A percentile compares a stretch with the other conserved stretches of the same genome.
Evolutionary conservation across 2,797 vertebrate species (phyloP).

Genomic region (Hypotaenidia philippensis): DNA sequence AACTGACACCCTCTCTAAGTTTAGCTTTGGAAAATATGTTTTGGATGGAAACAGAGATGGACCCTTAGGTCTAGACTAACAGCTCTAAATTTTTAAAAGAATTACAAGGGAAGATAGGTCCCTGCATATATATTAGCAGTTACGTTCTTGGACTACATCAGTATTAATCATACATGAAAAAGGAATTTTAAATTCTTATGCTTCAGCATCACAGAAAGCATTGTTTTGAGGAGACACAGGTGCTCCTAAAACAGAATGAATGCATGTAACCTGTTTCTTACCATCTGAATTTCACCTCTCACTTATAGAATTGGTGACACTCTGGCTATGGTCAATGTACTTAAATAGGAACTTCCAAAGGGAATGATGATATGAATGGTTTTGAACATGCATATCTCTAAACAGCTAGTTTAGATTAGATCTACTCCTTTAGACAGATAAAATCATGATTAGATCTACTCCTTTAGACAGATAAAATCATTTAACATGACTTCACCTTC

Average conservation of each 20-base stretch:
- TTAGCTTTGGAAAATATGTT: neutral
- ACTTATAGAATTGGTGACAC: neutral
- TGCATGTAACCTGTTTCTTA: neutral
- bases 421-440: neutral
- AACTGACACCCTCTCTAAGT: neutral
- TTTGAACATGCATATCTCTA: neutral
- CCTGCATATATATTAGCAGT: neutral
- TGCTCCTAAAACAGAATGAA: neutral
- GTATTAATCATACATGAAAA: neutral
- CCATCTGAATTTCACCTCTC: neutral
- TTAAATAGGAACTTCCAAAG: neutral
- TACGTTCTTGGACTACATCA: neutral
- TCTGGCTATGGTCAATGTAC: neutral
- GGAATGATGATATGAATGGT: neutral
- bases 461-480: neutral
- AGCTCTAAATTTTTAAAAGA: neutral
- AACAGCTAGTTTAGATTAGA: neutral
- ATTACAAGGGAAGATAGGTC: neutral
- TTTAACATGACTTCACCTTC: neutral
- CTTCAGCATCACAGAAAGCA: neutral
- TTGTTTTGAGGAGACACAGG: neutral
- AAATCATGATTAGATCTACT: neutral
- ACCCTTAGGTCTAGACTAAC: neutral
- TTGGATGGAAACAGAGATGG: neutral
- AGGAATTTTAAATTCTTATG: neutral